Conservation (phyloP, 2,888 invertebrate genomes). For the Microdon myrmicae region DNA sequence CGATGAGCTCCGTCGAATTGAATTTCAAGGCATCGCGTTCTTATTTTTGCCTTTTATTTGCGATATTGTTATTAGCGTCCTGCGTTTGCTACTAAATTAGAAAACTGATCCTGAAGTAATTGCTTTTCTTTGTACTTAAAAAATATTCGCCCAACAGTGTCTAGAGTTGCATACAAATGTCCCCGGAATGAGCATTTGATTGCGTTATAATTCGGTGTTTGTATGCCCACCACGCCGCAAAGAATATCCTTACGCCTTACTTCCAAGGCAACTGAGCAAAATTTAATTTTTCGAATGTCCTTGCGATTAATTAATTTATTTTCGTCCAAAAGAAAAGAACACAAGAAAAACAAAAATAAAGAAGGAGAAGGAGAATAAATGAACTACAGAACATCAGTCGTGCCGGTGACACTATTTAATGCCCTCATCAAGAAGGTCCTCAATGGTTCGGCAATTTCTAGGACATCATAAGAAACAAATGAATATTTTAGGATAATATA, state of each 20-base stretch:
- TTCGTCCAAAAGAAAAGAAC: slow-evolving; percentile 1
- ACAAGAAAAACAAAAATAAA: neutral
- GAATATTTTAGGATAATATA: slow-evolving; percentile 50
- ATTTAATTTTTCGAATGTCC: slow-evolving; percentile 33
- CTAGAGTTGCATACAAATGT: slow-evolving; percentile 35
- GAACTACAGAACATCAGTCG: slow-evolving; percentile 11
- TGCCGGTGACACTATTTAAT: neutral
- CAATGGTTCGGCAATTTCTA: slow-evolving; percentile 46
- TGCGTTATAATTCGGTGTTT: slow-evolving; percentile 27
- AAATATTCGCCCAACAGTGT: neutral
- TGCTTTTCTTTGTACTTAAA: slow-evolving; percentile 23
- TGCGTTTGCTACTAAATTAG: slow-evolving; percentile 32
- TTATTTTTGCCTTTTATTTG: too few relatives aligned
- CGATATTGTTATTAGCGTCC: too few relatives aligned
- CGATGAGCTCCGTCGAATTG: too few relatives aligned
- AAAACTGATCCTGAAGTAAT: slow-evolving; percentile 21
- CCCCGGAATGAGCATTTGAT: slow-evolving; percentile 18
- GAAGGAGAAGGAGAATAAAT: neutral
- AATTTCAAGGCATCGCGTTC: too few relatives aligned
- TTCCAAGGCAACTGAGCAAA: slow-evolving; percentile 16
- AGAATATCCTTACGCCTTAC: slow-evolving; percentile 6
- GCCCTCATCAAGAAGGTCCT: too few relatives aligned
- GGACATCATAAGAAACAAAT: slow-evolving; percentile 46
- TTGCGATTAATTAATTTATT: slow-evolving; percentile 44
- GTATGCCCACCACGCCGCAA: slow-evolving; percentile 12